A percentile compares a stretch with the other conserved stretches of the same genome.
phyloP scores from a whole-genome alignment of 2,113 vertebrate species.

The Prunella fulvescens region DNA sequence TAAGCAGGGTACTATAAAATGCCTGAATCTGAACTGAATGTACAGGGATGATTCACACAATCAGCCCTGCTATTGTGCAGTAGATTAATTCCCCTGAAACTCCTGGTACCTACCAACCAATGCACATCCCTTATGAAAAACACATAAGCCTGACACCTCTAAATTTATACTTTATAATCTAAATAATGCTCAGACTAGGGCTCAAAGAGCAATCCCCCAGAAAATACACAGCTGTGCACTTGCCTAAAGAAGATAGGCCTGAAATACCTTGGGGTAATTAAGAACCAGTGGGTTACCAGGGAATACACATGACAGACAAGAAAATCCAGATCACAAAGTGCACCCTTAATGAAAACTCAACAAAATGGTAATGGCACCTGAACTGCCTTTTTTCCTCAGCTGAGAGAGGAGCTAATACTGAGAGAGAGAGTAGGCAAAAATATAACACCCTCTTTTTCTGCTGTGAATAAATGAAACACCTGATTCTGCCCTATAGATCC shows the following conservation, averaged over 20 bases:
- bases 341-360: not conserved
- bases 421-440: not conserved
- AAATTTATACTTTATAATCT: slow-evolving; percentile 3
- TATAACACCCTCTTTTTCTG: not conserved
- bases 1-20: not conserved
- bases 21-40: not conserved
- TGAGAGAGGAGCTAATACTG: not conserved
- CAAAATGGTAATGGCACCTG: not conserved
- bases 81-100: slow-evolving; percentile 6
- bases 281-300: not conserved
- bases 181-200: not conserved
- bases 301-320: not conserved
- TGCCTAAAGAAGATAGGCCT: not conserved
- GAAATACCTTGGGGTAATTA: slow-evolving; percentile 28
- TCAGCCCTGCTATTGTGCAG: not conserved
- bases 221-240: slow-evolving; percentile 7
- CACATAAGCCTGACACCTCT: not conserved
- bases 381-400: not conserved
- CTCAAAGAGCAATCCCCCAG: not conserved
- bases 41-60: not conserved
- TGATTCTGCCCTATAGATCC: not conserved
- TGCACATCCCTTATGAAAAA: slow-evolving; percentile 15
- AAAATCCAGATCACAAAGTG: not conserved
- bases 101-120: not conserved
- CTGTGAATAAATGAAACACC: not conserved